Conservation (phyloP, 2,797 vertebrate species). For the Odontamblyopus rebecca region DNA sequence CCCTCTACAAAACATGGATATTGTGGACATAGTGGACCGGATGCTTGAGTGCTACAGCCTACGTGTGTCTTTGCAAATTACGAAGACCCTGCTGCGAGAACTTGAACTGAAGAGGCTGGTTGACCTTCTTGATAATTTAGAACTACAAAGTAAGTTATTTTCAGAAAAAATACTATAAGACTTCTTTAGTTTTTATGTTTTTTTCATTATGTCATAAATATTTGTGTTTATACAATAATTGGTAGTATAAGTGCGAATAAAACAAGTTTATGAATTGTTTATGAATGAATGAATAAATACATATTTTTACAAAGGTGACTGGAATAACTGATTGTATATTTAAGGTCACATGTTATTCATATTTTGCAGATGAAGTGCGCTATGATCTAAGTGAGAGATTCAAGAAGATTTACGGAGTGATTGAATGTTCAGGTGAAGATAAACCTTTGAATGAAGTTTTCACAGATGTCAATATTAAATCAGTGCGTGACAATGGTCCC, state of each 20-base stretch:
- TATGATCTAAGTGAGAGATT: constrained; percentile 61
- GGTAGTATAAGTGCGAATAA: too few relatives aligned
- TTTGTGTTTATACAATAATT: neutral
- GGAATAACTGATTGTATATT: too few relatives aligned
- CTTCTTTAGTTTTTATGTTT: neutral
- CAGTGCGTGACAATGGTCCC: constrained; percentile 54
- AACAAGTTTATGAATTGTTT: too few relatives aligned
- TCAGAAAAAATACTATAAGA: too few relatives aligned
- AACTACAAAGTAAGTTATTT: constrained; percentile 65
- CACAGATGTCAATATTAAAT: constrained; percentile 55
- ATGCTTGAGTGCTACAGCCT: constrained; percentile 65
- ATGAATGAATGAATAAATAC: too few relatives aligned
- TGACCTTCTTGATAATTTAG: constrained; percentile 48
- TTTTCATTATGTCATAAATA: neutral
- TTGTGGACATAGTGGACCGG: constrained; percentile 70
- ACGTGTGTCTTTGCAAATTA: constrained; percentile 64
- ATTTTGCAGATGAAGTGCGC: constrained; percentile 71
- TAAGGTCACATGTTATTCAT: neutral
- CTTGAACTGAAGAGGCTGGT: constrained; percentile 42
- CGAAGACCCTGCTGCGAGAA: constrained; percentile 47
- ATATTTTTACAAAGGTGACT: too few relatives aligned
- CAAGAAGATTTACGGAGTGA: constrained; percentile 59
- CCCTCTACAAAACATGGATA: constrained; percentile 54
- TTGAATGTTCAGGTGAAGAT: constrained; percentile 50
- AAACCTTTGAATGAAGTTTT: constrained; percentile 57